Evolutionary conservation across 2,888 invertebrate genomes (phyloP).

Genomic region (Pseudococcus longispinus): DNA sequence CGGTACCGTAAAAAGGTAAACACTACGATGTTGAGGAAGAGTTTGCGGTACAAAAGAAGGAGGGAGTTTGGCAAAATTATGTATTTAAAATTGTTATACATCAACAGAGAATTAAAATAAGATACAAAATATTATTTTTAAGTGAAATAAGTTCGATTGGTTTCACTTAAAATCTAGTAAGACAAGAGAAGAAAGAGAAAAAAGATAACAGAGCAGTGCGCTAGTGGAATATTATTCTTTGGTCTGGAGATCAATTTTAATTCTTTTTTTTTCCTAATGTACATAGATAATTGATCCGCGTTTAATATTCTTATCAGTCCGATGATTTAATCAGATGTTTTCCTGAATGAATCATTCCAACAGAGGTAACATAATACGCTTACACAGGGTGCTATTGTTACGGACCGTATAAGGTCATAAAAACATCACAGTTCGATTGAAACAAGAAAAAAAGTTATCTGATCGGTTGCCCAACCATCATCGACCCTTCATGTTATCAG

Average conservation of each 20-base stretch:
- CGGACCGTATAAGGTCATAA: neutral
- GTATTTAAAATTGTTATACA: constrained; percentile 41
- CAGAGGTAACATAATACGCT: neutral
- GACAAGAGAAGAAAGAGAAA: neutral
- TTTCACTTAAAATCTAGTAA: constrained; percentile 18
- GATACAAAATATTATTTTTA: constrained; percentile 40
- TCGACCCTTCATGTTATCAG: neutral
- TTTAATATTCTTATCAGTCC: neutral
- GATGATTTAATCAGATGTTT: neutral
- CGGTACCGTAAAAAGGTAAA: too few relatives aligned
- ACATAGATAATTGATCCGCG: neutral
- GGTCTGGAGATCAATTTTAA: constrained; percentile 1
- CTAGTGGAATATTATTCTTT: constrained; percentile 36
- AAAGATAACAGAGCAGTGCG: constrained; percentile 36
- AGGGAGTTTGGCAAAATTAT: constrained; percentile 13
- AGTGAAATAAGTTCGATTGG: constrained; percentile 42
- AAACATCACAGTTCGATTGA: constrained; percentile 9
- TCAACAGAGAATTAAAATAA: constrained; percentile 42
- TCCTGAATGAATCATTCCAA: neutral
- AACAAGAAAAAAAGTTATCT: neutral
- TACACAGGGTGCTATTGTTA: neutral
- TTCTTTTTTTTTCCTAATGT: too few relatives aligned
- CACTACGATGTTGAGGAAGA: too few relatives aligned
- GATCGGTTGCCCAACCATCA: neutral
- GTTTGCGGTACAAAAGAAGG: too few relatives aligned